Evolutionary conservation across 2,113 vertebrate genomes (phyloP).

Genomic region (Plotosus lineatus): DNA sequence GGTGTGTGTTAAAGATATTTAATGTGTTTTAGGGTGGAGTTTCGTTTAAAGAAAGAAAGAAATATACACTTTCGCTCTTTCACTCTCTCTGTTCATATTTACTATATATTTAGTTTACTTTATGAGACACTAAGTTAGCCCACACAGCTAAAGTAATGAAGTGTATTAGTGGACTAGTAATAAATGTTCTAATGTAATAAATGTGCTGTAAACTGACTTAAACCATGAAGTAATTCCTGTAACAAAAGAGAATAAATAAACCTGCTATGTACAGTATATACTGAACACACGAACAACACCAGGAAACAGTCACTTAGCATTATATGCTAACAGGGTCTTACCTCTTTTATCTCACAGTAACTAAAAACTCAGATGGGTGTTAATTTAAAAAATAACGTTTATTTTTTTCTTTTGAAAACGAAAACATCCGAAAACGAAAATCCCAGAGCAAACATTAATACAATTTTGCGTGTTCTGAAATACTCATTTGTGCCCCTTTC

Average conservation of each 20-base stretch:
- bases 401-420: background rate
- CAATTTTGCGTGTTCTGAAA: constrained; percentile 34
- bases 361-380: constrained; percentile 22
- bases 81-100: background rate
- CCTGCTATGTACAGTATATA: background rate
- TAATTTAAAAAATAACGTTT: background rate
- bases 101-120: background rate
- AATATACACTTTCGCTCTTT: background rate
- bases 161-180: background rate
- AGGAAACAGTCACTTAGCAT: background rate
- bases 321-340: constrained; percentile 21
- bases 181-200: background rate
- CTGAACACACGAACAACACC: background rate
- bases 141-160: background rate
- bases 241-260: background rate
- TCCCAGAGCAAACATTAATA: constrained; percentile 28
- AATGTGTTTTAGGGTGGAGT: background rate
- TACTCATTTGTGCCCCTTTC: constrained; percentile 38
- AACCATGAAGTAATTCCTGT: background rate
- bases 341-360: constrained; percentile 48
- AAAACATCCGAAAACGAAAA: constrained; percentile 20
- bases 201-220: background rate
- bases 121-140: background rate
- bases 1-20: background rate
- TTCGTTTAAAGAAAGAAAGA: background rate